phyloP scores from a whole-genome alignment of 2,797 vertebrate species.

The Mormyrus hasselquistii region DNA sequence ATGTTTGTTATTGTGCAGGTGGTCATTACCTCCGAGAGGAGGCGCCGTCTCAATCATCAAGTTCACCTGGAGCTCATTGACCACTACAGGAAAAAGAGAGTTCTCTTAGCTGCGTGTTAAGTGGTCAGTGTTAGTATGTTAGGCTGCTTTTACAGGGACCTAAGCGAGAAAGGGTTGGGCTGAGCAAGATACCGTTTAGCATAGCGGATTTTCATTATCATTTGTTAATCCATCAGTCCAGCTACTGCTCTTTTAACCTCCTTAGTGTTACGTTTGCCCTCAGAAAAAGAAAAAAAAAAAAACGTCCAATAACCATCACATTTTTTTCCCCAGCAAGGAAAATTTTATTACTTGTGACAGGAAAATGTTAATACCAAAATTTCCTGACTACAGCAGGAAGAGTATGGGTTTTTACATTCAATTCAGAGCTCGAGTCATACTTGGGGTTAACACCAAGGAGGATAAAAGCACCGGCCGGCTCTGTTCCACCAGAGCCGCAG shows the following conservation, averaged over 20 bases:
- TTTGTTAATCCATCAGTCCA: not conserved
- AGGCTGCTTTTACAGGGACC: not conserved
- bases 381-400: not conserved
- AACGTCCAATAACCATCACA: not conserved
- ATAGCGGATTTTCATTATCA: not conserved
- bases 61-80: slow-evolving; percentile 57
- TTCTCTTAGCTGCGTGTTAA: slow-evolving; percentile 19
- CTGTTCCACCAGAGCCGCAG: not conserved
- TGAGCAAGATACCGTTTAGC: not conserved
- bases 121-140: not conserved
- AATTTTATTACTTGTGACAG: not conserved
- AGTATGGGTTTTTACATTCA: not conserved
- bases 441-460: not conserved
- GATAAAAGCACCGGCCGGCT: not conserved
- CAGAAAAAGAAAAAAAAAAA: no score
- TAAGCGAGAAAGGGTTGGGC: not conserved
- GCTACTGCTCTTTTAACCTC: not conserved
- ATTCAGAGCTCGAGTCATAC: not conserved
- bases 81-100: slow-evolving; percentile 34
- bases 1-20: not conserved
- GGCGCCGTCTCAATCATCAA: slow-evolving; percentile 54
- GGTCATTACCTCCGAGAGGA: slow-evolving; percentile 37
- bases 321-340: not conserved
- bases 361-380: not conserved
- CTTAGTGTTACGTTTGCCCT: not conserved